These are phyloP conservation scores for Laspeyria flexula DNA, from an alignment of 2,888 invertebrate species.

Conservation along the genomic window DNA sequence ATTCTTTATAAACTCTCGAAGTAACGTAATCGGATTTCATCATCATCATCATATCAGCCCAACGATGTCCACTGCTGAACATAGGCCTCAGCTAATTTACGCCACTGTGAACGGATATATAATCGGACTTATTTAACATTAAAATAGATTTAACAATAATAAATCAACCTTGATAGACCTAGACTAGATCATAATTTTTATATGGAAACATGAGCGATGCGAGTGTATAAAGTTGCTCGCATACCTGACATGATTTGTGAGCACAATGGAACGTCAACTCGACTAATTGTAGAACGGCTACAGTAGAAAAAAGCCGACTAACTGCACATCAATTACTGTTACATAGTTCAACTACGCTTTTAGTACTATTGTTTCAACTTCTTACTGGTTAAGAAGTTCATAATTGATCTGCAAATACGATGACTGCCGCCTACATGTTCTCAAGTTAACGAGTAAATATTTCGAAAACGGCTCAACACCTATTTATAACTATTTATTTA, in stretches of 20 bases:
- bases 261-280: conserved; percentile 39
- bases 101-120: too few species aligned
- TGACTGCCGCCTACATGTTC: not conserved
- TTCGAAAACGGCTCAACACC: too few species aligned
- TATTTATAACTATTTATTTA: too few species aligned
- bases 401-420: not conserved
- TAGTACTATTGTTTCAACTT: conserved; percentile 20
- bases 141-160: conserved; percentile 40
- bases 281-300: conserved; percentile 32
- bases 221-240: conserved; percentile 25
- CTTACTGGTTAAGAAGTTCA: not conserved
- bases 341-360: conserved; percentile 13
- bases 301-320: conserved; percentile 34
- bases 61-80: too few species aligned
- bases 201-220: conserved; percentile 28
- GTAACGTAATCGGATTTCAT: not conserved
- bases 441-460: too few species aligned
- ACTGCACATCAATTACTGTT: conserved; percentile 46
- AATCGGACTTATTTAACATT: conserved; percentile 18
- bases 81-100: too few species aligned
- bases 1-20: too few species aligned
- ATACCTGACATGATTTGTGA: conserved; percentile 29
- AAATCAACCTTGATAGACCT: conserved; percentile 27
- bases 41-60: too few species aligned
- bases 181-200: conserved; percentile 34